These are phyloP conservation scores for Fragum whitleyi DNA, from an alignment of 2,888 invertebrate genomes.

Conservation along the genomic window DNA sequence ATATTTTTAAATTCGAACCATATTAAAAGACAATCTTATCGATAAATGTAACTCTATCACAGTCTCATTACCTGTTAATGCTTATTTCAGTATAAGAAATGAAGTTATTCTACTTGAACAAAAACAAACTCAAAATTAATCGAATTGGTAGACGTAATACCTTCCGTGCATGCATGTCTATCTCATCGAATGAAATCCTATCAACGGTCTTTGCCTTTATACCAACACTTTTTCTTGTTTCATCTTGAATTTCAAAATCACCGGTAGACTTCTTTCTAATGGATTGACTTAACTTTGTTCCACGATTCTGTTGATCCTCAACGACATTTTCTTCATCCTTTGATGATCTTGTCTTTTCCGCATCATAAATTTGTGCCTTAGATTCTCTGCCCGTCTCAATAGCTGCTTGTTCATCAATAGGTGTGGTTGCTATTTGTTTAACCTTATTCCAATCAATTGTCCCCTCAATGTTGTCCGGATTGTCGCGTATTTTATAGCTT, in stretches of 20 bases:
- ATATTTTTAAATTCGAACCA: too few species aligned
- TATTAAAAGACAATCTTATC: too few species aligned
- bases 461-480: conserved; percentile 6
- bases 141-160: conserved; percentile 28
- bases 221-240: neutral
- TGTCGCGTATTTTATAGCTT: conserved; percentile 8
- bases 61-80: too few species aligned
- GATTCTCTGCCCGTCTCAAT: neutral
- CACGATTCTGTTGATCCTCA: neutral
- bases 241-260: neutral
- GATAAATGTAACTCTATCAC: too few species aligned
- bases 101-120: too few species aligned
- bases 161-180: conserved; percentile 43
- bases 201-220: neutral
- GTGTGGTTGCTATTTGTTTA: neutral
- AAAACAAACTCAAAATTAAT: too few species aligned
- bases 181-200: conserved; percentile 29
- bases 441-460: conserved; percentile 15
- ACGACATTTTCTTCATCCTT: neutral
- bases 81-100: too few species aligned
- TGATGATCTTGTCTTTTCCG: neutral
- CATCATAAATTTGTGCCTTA: neutral
- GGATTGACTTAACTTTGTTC: neutral
- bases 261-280: too few species aligned
- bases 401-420: conserved; percentile 9